Conservation (phyloP, 2,797 vertebrate genomes). For the Girardinus metallicus region DNA sequence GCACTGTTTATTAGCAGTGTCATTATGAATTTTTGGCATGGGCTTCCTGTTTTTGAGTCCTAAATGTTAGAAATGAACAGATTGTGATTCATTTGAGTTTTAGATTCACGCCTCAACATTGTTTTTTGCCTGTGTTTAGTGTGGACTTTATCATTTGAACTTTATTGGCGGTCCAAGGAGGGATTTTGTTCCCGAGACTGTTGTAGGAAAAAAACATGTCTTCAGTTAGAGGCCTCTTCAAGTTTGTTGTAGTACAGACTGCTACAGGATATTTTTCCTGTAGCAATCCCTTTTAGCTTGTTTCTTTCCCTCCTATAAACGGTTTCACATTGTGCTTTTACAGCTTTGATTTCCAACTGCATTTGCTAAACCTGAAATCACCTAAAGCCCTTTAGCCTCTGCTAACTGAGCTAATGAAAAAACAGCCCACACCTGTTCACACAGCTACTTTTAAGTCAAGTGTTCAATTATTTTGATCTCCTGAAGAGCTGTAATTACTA, state of each 20-base stretch:
- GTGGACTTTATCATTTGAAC: neutral
- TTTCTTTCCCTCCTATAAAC: neutral
- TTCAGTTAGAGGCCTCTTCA: too few relatives aligned
- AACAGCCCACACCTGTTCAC: neutral
- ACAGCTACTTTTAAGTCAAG: neutral
- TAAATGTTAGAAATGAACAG: neutral
- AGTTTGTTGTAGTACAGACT: too few relatives aligned
- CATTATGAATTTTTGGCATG: neutral
- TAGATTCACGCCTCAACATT: neutral
- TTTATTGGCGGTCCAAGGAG: too few relatives aligned
- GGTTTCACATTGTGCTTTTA: neutral
- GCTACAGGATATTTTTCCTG: too few relatives aligned
- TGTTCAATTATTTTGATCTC: neutral
- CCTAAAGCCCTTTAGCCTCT: neutral
- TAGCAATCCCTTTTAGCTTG: neutral
- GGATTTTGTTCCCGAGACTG: too few relatives aligned
- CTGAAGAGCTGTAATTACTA: neutral
- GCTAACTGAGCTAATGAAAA: neutral
- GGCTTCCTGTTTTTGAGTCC: neutral
- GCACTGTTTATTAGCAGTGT: neutral
- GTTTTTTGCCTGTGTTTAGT: neutral
- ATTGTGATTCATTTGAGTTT: neutral
- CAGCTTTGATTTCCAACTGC: neutral
- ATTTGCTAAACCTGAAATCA: neutral
- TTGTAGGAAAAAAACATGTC: too few relatives aligned